phyloP scores from a whole-genome alignment of 2,797 vertebrate genomes.

The Protosalanx chinensis region DNA sequence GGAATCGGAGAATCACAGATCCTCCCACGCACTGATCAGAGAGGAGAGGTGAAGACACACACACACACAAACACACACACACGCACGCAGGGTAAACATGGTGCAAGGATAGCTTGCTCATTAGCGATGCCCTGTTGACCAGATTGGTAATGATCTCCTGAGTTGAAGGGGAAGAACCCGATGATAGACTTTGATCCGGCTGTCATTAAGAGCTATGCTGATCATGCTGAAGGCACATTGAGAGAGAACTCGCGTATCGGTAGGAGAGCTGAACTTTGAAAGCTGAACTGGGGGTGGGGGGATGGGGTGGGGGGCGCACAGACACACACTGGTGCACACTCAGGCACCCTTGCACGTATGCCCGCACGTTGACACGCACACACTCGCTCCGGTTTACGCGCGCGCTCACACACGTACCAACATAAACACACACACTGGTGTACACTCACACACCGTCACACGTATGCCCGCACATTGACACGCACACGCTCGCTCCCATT shows the following conservation, averaged over 20 bases:
- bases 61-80: background rate
- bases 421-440: constrained; percentile 11
- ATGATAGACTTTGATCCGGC: constrained; percentile 67
- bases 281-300: too few relatives aligned
- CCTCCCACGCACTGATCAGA: constrained; percentile 66
- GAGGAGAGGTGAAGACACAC: constrained; percentile 40
- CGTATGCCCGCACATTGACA: background rate
- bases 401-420: constrained; percentile 6
- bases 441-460: background rate
- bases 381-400: background rate
- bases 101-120: constrained; percentile 42
- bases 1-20: constrained; percentile 57
- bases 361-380: background rate
- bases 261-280: constrained; percentile 15
- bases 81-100: constrained; percentile 41
- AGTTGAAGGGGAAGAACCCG: constrained; percentile 50
- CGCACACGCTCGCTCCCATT: background rate
- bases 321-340: background rate
- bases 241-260: constrained; percentile 45
- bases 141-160: constrained; percentile 60
- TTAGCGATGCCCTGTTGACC: constrained; percentile 69
- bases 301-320: constrained; percentile 7
- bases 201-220: constrained; percentile 58
- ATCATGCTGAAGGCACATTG: constrained; percentile 53
- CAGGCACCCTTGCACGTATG: background rate